Base-by-base conservation (phyloP, 30 jellyfish, hydroid and myxozoan species). In the Aurelia sp. region DNA sequence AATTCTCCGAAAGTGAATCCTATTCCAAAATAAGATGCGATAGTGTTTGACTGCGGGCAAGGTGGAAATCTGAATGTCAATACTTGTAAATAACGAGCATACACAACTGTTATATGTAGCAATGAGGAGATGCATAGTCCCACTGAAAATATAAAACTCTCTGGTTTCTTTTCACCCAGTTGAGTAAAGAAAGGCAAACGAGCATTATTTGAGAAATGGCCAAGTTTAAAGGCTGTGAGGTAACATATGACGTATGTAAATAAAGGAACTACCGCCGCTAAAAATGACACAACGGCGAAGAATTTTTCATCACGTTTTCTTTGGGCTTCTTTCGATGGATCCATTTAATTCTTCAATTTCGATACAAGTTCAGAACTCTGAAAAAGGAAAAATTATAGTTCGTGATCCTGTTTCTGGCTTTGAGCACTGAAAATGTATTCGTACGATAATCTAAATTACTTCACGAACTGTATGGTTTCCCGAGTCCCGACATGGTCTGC, bases 191-290 rank as follows among this genome's bases (percentile, higher is more conserved):
- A 65, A 44, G 88, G 93, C 61, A 84, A 4, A 12, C 50, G 35
- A 10, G n/a, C n/a, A 13, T 30, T 64, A 21, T 67, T 16, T 27
- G 22, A 48, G 17, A 73, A 12, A 18, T 84, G 93, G 1, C 86
- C 88, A 4, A 73, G 75, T 35, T 72, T 62, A 73, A 84, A 48
- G 13, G 88, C 88, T 0, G 76, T 30, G 41, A 64, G 13, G 76
- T 84, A 84, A 16, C 87, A 73, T 27, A 76, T 52, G 47, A 35
- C 4, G 68, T 59, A 17, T 17, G 87, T 73, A 17, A 73, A 11
- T 19, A 84, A 8, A 3, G 93, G 93, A n/a, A 73, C 19, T 1
- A 84, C 19, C 7, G 83, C 93, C 12, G 84, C 80, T 21, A 22
- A 13, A 20, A 84, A 13, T 50, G 87, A 61, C 55, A 84, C 20